phyloP scores from a whole-genome alignment of 2,113 vertebrate genomes.

The Lepisosteus oculatus region DNA sequence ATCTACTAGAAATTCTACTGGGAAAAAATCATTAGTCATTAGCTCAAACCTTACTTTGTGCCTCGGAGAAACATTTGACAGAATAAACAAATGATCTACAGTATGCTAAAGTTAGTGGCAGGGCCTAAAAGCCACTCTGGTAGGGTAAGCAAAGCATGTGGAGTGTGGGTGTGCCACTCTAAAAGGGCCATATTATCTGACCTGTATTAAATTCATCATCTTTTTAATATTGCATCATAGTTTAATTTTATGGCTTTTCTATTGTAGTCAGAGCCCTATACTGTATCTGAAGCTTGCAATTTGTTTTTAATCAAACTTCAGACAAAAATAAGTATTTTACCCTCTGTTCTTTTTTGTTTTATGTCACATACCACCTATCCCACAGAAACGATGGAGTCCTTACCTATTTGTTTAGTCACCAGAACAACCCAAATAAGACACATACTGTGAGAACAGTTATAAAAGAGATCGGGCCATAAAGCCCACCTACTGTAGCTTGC shows the following conservation, averaged over 20 bases:
- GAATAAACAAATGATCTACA: slow-evolving; percentile 57
- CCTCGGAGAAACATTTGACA: slow-evolving; percentile 52
- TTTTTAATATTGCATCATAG: slow-evolving; percentile 75
- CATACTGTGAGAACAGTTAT: no score
- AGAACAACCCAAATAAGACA: no score
- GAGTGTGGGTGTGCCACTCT: slow-evolving; percentile 36
- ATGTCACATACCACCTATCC: no score
- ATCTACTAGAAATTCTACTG: slow-evolving; percentile 63
- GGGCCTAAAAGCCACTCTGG: slow-evolving; percentile 29
- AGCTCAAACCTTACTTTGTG: slow-evolving; percentile 68
- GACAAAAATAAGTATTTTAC: slow-evolving; percentile 21
- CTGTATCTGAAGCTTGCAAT: slow-evolving; percentile 66
- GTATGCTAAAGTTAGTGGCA: slow-evolving; percentile 54
- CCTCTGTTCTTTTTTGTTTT: no score
- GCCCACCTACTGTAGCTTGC: no score
- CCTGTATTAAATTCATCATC: slow-evolving; percentile 65
- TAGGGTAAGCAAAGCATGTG: slow-evolving; percentile 48
- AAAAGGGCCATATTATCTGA: slow-evolving; percentile 57
- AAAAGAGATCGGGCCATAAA: no score
- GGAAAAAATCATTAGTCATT: slow-evolving; percentile 54
- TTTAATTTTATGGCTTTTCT: slow-evolving; percentile 66
- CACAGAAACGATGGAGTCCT: no score
- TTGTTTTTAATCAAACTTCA: slow-evolving; percentile 71
- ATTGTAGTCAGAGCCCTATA: slow-evolving; percentile 68
- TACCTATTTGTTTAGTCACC: no score